Conservation (phyloP, 30 jellyfish, hydroid and myxozoan genomes). For the Cassiopea xamachana region DNA sequence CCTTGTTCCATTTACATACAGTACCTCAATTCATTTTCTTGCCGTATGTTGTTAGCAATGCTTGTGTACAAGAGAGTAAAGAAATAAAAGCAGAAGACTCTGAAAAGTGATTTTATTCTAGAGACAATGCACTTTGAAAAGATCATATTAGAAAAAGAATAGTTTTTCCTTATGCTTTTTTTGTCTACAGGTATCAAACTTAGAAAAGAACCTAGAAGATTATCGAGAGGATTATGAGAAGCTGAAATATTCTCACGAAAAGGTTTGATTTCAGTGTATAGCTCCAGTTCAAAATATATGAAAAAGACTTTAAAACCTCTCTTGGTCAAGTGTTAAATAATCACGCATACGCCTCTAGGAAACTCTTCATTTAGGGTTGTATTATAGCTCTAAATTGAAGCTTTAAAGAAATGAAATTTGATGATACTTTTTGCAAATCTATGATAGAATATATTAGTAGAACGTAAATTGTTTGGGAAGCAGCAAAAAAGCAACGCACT, state of each 20-base stretch:
- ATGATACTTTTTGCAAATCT: background rate
- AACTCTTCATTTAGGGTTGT: too few species aligned
- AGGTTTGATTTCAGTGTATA: background rate
- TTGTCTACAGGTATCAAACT: background rate
- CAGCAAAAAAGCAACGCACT: background rate
- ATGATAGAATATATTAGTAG: background rate
- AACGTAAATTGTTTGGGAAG: background rate
- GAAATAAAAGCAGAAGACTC: too few species aligned
- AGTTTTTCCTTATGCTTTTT: background rate
- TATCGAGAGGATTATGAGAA: background rate
- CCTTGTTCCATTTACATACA: too few species aligned
- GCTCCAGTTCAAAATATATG: background rate
- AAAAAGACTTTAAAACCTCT: background rate
- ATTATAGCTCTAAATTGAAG: too few species aligned
- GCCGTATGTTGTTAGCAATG: too few species aligned
- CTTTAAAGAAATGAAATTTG: background rate
- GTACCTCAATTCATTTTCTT: too few species aligned
- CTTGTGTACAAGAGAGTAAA: too few species aligned
- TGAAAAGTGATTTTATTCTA: too few species aligned
- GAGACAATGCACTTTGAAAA: too few species aligned
- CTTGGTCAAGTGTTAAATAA: background rate
- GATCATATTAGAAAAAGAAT: too few species aligned
- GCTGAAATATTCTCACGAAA: constrained; percentile 5
- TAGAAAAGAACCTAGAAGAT: background rate
- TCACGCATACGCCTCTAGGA: too few species aligned